Evolutionary conservation across 2,888 invertebrate genomes (phyloP).

Genomic region (Malthinus seriepunctatus): DNA sequence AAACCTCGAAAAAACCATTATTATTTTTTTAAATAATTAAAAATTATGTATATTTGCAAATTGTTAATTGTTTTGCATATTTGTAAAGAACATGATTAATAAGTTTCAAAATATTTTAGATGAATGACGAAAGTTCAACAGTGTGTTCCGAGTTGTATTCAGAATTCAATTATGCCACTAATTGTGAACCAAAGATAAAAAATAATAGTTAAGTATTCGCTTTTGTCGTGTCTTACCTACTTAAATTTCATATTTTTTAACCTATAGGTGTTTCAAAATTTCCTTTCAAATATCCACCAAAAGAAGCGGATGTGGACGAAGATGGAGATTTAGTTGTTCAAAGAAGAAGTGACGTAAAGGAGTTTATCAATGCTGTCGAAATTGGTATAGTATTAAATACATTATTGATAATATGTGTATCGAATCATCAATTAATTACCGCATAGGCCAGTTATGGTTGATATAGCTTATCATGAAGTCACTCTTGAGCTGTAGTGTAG

Average conservation of each 20-base stretch:
- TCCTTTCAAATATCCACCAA: constrained; percentile 62
- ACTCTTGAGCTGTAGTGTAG: no score
- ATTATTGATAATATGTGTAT: no score
- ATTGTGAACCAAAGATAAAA: constrained; percentile 45
- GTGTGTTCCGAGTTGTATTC: constrained; percentile 76
- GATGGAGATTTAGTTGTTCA: constrained; percentile 73
- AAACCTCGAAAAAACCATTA: no score
- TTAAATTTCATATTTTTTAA: not conserved
- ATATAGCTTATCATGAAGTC: no score
- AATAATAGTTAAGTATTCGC: constrained; percentile 47
- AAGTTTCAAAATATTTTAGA: constrained; percentile 6
- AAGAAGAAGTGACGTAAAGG: constrained; percentile 43
- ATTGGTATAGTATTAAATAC: constrained; percentile 60
- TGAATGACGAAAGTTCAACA: constrained; percentile 42
- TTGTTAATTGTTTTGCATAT: no score
- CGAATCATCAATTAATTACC: constrained; percentile 5
- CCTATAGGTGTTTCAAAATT: constrained; percentile 67
- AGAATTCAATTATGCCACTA: constrained; percentile 67
- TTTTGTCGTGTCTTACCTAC: not conserved
- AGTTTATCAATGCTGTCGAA: constrained; percentile 57
- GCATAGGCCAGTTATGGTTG: not conserved
- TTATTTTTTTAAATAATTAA: no score
- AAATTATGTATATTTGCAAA: no score
- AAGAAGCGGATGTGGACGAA: constrained; percentile 57
- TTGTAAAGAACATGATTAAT: no score